phyloP scores from a whole-genome alignment of 1,140 invertebrate genomes.

The Drosophila tani region DNA sequence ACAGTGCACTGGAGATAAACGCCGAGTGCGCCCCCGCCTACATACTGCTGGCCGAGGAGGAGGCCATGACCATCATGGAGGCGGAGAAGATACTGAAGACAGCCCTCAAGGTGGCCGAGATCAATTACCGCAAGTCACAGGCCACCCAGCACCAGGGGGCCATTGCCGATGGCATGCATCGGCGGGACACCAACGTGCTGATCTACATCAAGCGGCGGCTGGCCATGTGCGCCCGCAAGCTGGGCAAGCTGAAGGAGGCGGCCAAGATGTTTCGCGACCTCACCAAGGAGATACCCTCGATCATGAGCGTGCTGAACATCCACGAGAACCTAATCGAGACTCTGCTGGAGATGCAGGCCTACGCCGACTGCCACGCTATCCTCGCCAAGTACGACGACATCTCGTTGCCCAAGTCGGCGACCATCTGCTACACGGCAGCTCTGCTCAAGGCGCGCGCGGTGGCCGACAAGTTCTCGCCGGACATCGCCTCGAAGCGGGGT shows the following conservation, averaged over 20 bases:
- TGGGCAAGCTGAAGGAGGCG: slow-evolving; percentile 97
- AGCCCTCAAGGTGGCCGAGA: slow-evolving; percentile 95
- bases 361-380: slow-evolving; percentile 96
- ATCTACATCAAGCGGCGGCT: slow-evolving; percentile 97
- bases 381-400: slow-evolving; percentile 99
- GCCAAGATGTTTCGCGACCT: slow-evolving; percentile 99
- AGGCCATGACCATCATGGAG: slow-evolving; percentile 96
- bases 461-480: slow-evolving; percentile 96
- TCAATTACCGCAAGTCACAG: slow-evolving; percentile 91
- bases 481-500: slow-evolving; percentile 94
- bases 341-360: slow-evolving; percentile 97
- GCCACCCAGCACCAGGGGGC: slow-evolving; percentile 91
- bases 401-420: slow-evolving; percentile 97
- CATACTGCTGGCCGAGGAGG: slow-evolving; percentile 98
- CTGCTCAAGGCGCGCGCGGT: slow-evolving; percentile 96
- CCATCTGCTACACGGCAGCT: slow-evolving; percentile 98
- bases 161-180: slow-evolving; percentile 91
- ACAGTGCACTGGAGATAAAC: slow-evolving; percentile 95
- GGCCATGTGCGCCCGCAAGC: slow-evolving; percentile 98
- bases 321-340: slow-evolving; percentile 99
- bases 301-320: slow-evolving; percentile 97
- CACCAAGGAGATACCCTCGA: slow-evolving; percentile 96
- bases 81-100: slow-evolving; percentile 95
- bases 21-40: slow-evolving; percentile 97
- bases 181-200: slow-evolving; percentile 97